A percentile compares a stretch with the other conserved stretches of the same genome.
These are phyloP conservation scores for Vulpes lagopus DNA, from an alignment of 2,113 vertebrate genomes.

Conservation along the genomic window DNA sequence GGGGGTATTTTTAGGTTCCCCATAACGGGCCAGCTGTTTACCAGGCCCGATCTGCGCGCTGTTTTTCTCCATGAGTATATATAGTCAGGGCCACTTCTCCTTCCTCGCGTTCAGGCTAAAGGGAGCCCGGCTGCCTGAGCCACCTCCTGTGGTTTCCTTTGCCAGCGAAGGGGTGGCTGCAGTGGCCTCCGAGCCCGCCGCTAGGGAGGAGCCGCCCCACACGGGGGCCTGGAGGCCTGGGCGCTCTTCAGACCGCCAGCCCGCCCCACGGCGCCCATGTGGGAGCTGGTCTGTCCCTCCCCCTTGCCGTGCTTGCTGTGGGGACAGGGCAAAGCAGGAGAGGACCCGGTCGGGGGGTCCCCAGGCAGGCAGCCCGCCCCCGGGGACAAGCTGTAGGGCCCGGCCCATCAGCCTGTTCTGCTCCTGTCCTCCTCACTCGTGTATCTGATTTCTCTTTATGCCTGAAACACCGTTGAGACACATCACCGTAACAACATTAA, in stretches of 20 bases:
- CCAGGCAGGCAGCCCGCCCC: not conserved
- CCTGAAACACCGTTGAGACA: not conserved
- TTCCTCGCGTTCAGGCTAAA: conserved; percentile 1
- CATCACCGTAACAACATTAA: not conserved
- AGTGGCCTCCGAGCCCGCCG: not conserved
- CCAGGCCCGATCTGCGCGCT: conserved; percentile 63
- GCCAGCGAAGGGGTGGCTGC: conserved; percentile 55
- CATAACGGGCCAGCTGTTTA: conserved; percentile 55
- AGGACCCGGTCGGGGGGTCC: not conserved
- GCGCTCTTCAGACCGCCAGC: not conserved
- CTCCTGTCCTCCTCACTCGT: accelerated
- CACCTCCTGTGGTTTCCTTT: conserved; percentile 85
- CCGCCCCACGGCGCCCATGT: not conserved
- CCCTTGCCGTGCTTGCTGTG: too few relatives aligned
- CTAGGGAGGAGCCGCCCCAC: not conserved
- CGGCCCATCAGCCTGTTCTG: too few relatives aligned
- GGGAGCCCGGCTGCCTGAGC: conserved; percentile 37
- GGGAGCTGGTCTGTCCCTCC: not conserved
- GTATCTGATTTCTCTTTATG: not conserved
- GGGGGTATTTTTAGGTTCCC: conserved; percentile 77
- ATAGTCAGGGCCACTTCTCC: conserved; percentile 49
- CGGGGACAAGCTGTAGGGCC: too few relatives aligned
- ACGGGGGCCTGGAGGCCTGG: not conserved
- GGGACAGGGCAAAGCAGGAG: too few relatives aligned
- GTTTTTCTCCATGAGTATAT: conserved; percentile 72